Evolutionary conservation across 2,888 invertebrate species (phyloP), one percentile per base, ranked within the genome.

Genomic region (Rhagonycha fulva): DNA sequence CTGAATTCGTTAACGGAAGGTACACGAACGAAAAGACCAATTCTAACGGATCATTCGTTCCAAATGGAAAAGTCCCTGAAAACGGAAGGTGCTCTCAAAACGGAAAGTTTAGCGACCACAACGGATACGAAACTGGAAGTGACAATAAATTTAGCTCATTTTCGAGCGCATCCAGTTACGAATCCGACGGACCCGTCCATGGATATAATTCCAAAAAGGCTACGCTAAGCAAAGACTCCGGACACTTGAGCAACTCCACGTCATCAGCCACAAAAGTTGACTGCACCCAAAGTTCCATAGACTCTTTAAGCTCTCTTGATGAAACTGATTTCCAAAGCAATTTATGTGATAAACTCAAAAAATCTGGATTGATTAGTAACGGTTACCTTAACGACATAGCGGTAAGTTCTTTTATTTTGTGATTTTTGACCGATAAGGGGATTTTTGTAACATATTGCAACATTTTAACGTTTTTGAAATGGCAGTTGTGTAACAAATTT

Each of bases 271-370:
- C 84, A 28, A 87, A 87, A 81, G 85, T 84, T 28, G 87, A 86
- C 77, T 87, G 85, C 70, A 87, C 87, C 26, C 87, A 85, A 62
- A 88, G 87, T 80, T 88, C 87, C 4, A 85, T 85, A 9, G 88
- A 88, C 81, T 88, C 88, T 67, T 76, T 88, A 62, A 87, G 87
- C 81, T 88, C 88, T 9, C 82, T 88, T 69, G 88, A 88, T 78
- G 88, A 88, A 75, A 86, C 87, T 7, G 88, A 88, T 82, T 88
- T 84, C 72, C 82, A 82, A 75, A 81, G 79, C 30, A 80, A 82
- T 80, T 78, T 87, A 47, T 83, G 85, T 14, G 85, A 87, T 76
- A 85, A 85, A 77, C 85, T 88, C 80, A 83, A 84, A 73, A 87
- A 87, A 80, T 87, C 87, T 71, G 77, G 80, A 70, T 72, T 83